phyloP scores from a whole-genome alignment of 2,113 vertebrate species.

The Planiliza haematocheilus region DNA sequence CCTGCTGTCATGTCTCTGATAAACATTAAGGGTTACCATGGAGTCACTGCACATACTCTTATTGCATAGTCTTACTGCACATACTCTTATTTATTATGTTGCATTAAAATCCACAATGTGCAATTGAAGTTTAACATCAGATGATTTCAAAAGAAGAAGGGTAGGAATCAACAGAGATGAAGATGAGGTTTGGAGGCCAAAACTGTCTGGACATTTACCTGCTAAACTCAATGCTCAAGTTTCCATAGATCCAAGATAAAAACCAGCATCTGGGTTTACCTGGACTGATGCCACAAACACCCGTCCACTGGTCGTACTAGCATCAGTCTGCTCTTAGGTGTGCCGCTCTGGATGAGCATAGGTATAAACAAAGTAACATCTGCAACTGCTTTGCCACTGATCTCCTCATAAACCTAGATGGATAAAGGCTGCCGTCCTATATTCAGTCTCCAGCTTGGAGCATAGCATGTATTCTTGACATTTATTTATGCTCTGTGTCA shows the following conservation, averaged over 20 bases:
- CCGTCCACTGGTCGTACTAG: background rate
- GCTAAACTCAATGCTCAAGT: background rate
- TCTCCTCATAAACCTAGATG: background rate
- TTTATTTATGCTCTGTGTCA: no score
- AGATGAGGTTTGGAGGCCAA: background rate
- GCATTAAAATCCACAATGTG: background rate
- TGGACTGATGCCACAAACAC: background rate
- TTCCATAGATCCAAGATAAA: background rate
- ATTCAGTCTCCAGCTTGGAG: background rate
- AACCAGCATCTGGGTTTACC: constrained; percentile 11
- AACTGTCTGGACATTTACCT: background rate
- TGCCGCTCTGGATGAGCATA: background rate
- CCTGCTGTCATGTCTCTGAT: no score
- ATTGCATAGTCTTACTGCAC: no score
- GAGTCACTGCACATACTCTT: no score
- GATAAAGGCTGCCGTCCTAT: background rate
- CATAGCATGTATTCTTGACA: background rate
- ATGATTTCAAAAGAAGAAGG: background rate
- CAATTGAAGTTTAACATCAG: background rate
- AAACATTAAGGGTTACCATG: no score
- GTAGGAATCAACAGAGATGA: background rate
- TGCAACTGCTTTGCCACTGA: background rate
- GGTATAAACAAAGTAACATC: background rate
- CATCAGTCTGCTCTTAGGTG: constrained; percentile 1
- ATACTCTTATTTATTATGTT: no score